These are phyloP conservation scores for Chaetodon trifascialis DNA, from an alignment of 2,113 vertebrate genomes.

Conservation along the genomic window DNA sequence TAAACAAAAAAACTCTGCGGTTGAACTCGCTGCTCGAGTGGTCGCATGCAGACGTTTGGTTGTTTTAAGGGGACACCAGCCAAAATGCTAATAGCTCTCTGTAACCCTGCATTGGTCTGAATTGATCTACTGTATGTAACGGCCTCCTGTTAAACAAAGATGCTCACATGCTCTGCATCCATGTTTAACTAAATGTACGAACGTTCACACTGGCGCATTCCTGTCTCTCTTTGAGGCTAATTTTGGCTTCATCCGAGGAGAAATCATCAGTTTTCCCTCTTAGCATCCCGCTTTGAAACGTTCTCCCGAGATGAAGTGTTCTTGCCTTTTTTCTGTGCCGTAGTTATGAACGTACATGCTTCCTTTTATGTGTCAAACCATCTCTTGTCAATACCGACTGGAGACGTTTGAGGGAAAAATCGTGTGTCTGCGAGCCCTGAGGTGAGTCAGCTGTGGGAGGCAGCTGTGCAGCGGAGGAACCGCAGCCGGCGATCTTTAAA, in stretches of 20 bases:
- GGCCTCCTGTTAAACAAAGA: neutral
- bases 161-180: neutral
- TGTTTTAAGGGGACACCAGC: neutral
- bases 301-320: neutral
- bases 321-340: neutral
- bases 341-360: neutral
- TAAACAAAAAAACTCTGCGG: neutral
- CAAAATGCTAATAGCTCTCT: neutral
- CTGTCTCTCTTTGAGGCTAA: neutral
- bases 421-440: conserved; percentile 2
- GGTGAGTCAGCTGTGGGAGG: neutral
- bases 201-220: neutral
- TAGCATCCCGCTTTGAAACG: neutral
- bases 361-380: neutral
- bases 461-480: neutral
- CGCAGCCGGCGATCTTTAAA: conserved; percentile 5
- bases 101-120: neutral
- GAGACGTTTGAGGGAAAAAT: conserved; percentile 1
- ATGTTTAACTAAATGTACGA: neutral
- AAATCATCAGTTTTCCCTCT: neutral
- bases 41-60: neutral
- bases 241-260: neutral
- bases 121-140: neutral
- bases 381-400: neutral
- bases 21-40: neutral